phyloP scores from a whole-genome alignment of 2,797 vertebrate species.

The Pangasius larnaudii region DNA sequence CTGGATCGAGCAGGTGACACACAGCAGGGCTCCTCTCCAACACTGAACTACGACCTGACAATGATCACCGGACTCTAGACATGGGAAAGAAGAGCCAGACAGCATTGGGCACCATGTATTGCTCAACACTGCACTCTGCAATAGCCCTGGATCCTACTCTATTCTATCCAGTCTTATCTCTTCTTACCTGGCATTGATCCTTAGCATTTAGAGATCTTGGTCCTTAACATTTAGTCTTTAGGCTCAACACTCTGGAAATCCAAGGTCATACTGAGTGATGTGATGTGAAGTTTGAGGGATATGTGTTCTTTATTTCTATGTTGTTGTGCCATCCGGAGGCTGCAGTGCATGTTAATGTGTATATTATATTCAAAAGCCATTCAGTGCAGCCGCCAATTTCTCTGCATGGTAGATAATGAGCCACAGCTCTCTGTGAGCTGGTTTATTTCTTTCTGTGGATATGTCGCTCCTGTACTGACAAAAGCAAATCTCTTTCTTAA shows the following conservation, averaged over 20 bases:
- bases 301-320: conserved; percentile 30
- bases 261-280: conserved; percentile 13
- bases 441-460: conserved; percentile 43
- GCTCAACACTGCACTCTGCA: conserved; percentile 19
- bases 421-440: conserved; percentile 40
- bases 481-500: conserved; percentile 37
- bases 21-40: conserved; percentile 57
- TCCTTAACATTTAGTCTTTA: conserved; percentile 46
- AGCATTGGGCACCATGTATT: conserved; percentile 30
- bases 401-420: conserved; percentile 56
- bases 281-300: conserved; percentile 37
- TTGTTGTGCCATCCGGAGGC: conserved; percentile 49
- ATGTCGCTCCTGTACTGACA: conserved; percentile 19
- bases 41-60: conserved; percentile 48
- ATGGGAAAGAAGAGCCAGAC: conserved; percentile 42
- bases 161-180: conserved; percentile 30
- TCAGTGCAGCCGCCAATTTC: conserved; percentile 51
- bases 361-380: conserved; percentile 60
- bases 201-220: conserved; percentile 50
- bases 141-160: conserved; percentile 27
- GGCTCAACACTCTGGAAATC: conserved; percentile 29
- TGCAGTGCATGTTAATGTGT: conserved; percentile 60
- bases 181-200: conserved; percentile 32
- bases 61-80: conserved; percentile 29
- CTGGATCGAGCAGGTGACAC: conserved; percentile 85